phyloP scores from a whole-genome alignment of 2,888 invertebrate genomes.

The Heliconius aoede region DNA sequence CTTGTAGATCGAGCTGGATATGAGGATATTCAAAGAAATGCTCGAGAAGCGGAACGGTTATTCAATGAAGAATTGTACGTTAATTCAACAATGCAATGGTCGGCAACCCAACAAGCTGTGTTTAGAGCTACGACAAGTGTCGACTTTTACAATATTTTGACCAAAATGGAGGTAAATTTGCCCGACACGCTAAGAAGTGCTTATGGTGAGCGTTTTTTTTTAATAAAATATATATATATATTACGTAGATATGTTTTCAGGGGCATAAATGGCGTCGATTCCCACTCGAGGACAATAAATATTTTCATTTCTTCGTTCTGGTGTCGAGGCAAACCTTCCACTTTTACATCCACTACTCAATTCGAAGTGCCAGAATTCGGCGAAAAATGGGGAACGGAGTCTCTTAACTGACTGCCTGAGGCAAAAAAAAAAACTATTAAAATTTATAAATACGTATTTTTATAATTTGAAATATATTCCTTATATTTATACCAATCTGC shows the following conservation, averaged over 20 bases:
- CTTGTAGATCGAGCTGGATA: slow-evolving; percentile 88
- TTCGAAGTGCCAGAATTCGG: too few relatives aligned
- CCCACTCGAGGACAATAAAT: neutral
- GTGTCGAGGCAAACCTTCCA: too few relatives aligned
- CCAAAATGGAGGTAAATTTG: slow-evolving; percentile 63
- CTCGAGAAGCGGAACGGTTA: slow-evolving; percentile 81
- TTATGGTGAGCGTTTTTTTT: slow-evolving; percentile 33
- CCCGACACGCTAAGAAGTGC: slow-evolving; percentile 29
- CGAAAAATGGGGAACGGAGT: too few relatives aligned
- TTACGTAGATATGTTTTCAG: neutral
- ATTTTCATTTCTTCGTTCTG: neutral
- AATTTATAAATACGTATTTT: too few relatives aligned
- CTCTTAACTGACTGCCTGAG: too few relatives aligned
- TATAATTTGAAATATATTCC: too few relatives aligned
- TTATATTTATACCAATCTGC: too few relatives aligned
- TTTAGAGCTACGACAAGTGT: slow-evolving; percentile 85
- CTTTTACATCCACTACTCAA: too few relatives aligned
- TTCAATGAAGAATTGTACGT: slow-evolving; percentile 84
- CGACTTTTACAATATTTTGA: slow-evolving; percentile 92
- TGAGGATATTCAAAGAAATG: slow-evolving; percentile 82
- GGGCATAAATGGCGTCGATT: neutral
- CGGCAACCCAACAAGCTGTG: slow-evolving; percentile 85
- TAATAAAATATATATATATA: too few relatives aligned
- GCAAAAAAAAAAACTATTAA: too few relatives aligned
- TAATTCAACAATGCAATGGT: slow-evolving; percentile 86